Base-by-base conservation (phyloP, 2,113 vertebrate species). In the Austrofundulus limnaeus region DNA sequence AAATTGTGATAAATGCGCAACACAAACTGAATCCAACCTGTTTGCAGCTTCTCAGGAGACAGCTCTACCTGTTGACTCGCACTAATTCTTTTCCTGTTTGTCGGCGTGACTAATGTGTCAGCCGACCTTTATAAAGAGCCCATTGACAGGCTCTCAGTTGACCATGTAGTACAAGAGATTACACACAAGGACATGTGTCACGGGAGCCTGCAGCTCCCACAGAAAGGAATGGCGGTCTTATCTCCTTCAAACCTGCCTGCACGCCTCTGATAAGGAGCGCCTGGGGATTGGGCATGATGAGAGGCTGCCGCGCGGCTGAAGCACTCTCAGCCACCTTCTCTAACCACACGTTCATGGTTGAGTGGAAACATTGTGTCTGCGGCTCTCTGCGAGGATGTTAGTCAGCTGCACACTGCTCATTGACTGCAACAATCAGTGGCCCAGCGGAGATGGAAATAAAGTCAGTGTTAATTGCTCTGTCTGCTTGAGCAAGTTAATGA, bases 91-190 rank as follows among this genome's bases (percentile, higher is more conserved):
- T 38, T 6, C 7, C 11, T 49, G 37, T 38, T 46, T 55, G n/a
- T 25, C 10, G 75, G 48, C 28, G 72, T 72, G 77, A 87, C 84
- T 88, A 91, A 90, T 87, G 82, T 79, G 77, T 80, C 57, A 47
- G 76, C 64, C 25, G 37, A 63, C 84, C 78, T 85, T 56, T 82
- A 82, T 85, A 90, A 87, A 90, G 87, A 87, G 76, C 80, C 80
- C 72, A 90, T 90, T 88, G 89, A 90, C 79, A 61, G 54, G 75
- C 80, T 85, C 80, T 84, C 76, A 66, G 82, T 63, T 85, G 80
- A 80, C 77, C 85, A 39, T 91, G 91, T 91, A 73, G 70, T 83
- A 89, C 89, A 88, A 68, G 76, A 91, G 91, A 92, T 92, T 93
- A 91, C 83, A 84, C 80, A 77, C 86, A 76, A 75, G 84, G 80